Evolutionary conservation across 1,140 invertebrate genomes (phyloP), one percentile per base, ranked within the genome.

Genomic region (Drosophila baimaii): DNA sequence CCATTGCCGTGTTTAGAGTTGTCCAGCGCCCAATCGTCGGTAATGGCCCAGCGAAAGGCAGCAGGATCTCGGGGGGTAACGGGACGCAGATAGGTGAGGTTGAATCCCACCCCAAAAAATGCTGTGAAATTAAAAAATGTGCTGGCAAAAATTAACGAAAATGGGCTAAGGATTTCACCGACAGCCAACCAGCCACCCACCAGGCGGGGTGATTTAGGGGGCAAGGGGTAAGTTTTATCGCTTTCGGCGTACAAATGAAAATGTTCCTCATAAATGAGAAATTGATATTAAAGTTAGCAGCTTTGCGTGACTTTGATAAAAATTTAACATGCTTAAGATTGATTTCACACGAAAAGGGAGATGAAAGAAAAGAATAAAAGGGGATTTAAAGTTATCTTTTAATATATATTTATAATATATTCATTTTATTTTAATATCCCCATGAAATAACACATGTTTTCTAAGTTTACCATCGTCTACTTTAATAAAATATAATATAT

Each of bases 41-140:
- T 61, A 73, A 72, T 73, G 49, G 69, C 35, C 23, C 15, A 13
- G 29, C n/a, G 23, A n/a, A n/a, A 19, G 52, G 66, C n/a, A n/a
- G 27, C 37, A 35, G 59, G 58, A 66, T 64, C 59, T 31, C n/a
- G n/a, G 17, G 37, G 64, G 19, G 31, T 17, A 43, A 52, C 15
- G 27, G 5, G 35, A 1, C 17, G 4, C 4, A 31, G 8, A 25
- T 29, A 33, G 43, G 57, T 23, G 6, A 21, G 29, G 35, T 51
- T 27, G 23, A 25, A 19, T 25, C 15, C 23, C 6, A 33, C 13
- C 27, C 44, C 19, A 78, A 77, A 81, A 81, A 77, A 73, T 71
- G 70, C 63, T 75, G 62, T 56, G 73, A 80, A 89, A 89, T 89
- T 84, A 86, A 80, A 89, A 88, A 88, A 89, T 72, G 70, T 70